Conservation (phyloP, 1,140 invertebrate genomes). For the Macrobrachium nipponense region DNA sequence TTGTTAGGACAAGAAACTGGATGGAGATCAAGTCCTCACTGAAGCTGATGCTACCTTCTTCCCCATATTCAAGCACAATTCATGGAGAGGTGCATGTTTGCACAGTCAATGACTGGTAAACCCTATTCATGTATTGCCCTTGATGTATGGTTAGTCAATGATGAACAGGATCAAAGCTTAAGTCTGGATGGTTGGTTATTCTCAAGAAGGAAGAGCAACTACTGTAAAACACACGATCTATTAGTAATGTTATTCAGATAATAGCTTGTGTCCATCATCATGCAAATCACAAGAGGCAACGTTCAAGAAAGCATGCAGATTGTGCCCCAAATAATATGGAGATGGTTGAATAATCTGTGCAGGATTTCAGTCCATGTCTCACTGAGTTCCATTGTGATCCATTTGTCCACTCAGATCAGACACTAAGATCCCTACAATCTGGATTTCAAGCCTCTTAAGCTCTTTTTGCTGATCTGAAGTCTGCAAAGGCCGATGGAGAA, state of each 20-base stretch:
- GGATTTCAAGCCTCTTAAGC: background rate
- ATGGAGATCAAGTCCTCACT: background rate
- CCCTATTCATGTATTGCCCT: background rate
- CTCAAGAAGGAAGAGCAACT: background rate
- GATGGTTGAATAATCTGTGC: background rate
- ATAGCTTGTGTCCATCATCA: background rate
- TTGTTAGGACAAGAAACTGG: too few species aligned
- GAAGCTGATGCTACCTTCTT: background rate
- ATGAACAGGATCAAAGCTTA: too few species aligned
- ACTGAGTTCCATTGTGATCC: too few species aligned
- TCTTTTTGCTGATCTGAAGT: too few species aligned
- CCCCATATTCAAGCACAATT: background rate
- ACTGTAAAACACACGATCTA: background rate
- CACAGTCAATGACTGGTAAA: background rate
- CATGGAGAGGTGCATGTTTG: constrained; percentile 11
- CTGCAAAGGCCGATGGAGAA: too few species aligned
- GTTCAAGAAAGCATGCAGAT: background rate
- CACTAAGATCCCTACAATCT: background rate
- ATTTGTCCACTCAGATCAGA: background rate
- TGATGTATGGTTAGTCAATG: background rate
- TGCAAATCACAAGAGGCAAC: background rate
- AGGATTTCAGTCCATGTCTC: background rate
- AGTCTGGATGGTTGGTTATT: background rate
- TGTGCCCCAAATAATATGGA: background rate
- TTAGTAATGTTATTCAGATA: background rate